Conservation (phyloP, 2,797 vertebrate species). For the Mallotus villosus region DNA sequence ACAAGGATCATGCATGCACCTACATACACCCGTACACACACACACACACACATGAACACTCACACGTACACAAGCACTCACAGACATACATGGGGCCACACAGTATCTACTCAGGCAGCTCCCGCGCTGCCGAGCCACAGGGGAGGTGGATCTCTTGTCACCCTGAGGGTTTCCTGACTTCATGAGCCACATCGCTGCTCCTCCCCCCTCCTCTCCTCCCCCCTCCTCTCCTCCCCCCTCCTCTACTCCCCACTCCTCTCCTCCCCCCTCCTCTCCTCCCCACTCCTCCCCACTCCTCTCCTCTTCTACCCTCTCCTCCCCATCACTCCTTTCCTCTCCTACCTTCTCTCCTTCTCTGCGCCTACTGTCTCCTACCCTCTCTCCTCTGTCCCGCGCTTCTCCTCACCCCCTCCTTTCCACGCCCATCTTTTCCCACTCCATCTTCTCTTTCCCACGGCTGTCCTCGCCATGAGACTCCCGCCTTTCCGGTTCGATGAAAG, state of each 20-base stretch:
- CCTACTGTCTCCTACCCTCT: no score
- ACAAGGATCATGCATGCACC: no score
- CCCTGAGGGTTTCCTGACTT: constrained; percentile 45
- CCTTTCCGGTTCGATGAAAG: no score
- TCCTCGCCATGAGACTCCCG: no score
- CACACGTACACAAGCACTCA: background rate
- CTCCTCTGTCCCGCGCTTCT: background rate
- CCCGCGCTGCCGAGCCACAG: background rate
- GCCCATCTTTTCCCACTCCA: no score
- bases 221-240: background rate
- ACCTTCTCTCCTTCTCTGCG: no score
- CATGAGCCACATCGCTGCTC: constrained; percentile 48
- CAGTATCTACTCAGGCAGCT: constrained; percentile 6
- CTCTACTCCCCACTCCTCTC: background rate
- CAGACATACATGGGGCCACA: background rate
- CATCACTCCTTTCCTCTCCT: no score
- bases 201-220: background rate
- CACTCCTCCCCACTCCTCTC: background rate
- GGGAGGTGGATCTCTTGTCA: constrained; percentile 45
- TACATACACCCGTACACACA: no score
- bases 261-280: background rate
- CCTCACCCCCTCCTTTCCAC: no score
- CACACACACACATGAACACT: background rate
- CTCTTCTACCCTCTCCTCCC: background rate
- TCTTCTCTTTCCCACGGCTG: no score